Base-by-base conservation (phyloP, 2,113 vertebrate species). In the Natator depressus region DNA sequence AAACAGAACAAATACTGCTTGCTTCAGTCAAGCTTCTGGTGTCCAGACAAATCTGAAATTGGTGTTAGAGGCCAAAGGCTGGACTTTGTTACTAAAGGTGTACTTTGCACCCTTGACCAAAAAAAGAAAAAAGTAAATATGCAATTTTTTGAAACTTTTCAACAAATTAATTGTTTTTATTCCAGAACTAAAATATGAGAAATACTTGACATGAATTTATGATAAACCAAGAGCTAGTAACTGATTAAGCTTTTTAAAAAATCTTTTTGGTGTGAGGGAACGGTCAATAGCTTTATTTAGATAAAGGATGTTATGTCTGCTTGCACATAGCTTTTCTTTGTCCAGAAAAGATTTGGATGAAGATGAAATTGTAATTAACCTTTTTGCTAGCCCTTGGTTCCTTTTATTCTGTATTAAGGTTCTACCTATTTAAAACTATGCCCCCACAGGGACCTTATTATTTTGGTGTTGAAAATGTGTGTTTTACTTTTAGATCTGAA, bases 1-100 rank as follows among this genome's bases (percentile, higher is more conserved):
- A 38, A 0, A 89, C 4, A 27, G 20, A 31, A 29, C 1, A 1
- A 11, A 93, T 35, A 0, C 78, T 0, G 0, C 42, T 2, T 5
- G 51, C 83, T 93, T 27, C 55, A 0, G 1, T 0, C 16, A 4
- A 0, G 49, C 75, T 22, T 22, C 93, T 89, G 91, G 82, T 0
- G 1, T 78, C 93, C 24, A 72, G 81, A 89, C 57, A 27, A 10
- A 19, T 22, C 22, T 38, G 3, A 46, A 78, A 38, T 57, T 20
- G 92, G 57, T 91, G 82, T 47, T 5, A 50, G 81, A 65, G 78
- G 29, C 51, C 25, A 29, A 62, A 31, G 87, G 55, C 75, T 93
- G 84, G 42, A 82, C 46, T 12, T n/a, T 27, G 2, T 47, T 55
- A 2, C 10, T 72, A 82, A 75, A 55, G 42, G 17, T 89, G 85